Base-by-base conservation (phyloP, 2,113 vertebrate species). In the Talpa occidentalis region DNA sequence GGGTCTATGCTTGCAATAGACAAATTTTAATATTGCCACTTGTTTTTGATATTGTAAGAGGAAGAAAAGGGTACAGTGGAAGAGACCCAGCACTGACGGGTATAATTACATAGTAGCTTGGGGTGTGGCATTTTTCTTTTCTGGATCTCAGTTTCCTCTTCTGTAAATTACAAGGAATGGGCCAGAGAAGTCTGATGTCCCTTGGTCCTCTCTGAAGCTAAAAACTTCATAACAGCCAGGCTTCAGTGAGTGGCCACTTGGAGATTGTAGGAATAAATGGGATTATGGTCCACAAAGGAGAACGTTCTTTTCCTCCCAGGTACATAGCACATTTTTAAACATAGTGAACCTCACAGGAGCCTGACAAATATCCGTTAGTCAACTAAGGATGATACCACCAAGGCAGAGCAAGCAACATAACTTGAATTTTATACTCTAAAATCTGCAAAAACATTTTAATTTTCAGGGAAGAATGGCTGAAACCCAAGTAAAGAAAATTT, bases 401-500 rank as follows among this genome's bases (percentile, higher is more conserved):
- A 70, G 66, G 1, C 24, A 26, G 0, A 1, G 52, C 35, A 60
- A 14, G 30, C 2, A 0, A 1, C 0, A 17, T 14, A 59, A 54
- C 35, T 74, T 10, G 73, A 73, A 84, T 78, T 42, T 73, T 72
- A 11, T 5, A 90, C 14, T 84, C 6, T 72, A 64, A 79, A 47
- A 84, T 22, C 60, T 32, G 2, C 47, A 70, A 87, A 52, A 40
- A 74, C 26, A 62, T 91, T 70, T 62, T 19, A 44, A 77, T 83
- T 74, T 94, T 80, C 76, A 54, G 14, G 44, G 30, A 28, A 32
- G 84, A 28, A 16, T 42, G 32, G 74, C 19, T 40, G 1, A 91
- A 96, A 89, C 81, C 74, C 91, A 96, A 84, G 12, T 59, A 72
- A 86, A 89, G 66, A 22, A 84, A 93, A 91, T 78, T 96, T 66